Evolutionary conservation across 2,797 vertebrate genomes (phyloP).

Genomic region (Melanotaenia pygmaea): DNA sequence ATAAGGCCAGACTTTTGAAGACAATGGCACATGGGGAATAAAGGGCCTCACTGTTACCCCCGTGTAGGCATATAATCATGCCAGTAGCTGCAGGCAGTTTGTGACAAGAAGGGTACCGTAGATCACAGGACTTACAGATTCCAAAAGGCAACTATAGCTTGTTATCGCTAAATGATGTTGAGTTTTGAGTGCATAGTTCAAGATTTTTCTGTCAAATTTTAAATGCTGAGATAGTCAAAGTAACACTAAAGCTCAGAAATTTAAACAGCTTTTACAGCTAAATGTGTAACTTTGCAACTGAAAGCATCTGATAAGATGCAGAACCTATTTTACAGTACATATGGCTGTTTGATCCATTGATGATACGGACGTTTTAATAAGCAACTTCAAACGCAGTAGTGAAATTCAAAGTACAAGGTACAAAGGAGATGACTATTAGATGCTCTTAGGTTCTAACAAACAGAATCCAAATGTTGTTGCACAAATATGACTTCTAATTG

Average conservation of each 20-base stretch:
- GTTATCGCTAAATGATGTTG: slow-evolving; percentile 40
- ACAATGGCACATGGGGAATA: slow-evolving; percentile 52
- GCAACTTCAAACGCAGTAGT: no score
- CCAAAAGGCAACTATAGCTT: slow-evolving; percentile 12
- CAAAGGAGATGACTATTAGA: no score
- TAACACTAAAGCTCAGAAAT: slow-evolving; percentile 8
- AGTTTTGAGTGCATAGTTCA: slow-evolving; percentile 16
- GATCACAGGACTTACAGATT: slow-evolving; percentile 34
- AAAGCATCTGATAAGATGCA: background rate
- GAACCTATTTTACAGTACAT: background rate
- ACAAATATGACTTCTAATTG: no score
- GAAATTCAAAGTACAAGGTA: no score
- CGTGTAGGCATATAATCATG: slow-evolving; percentile 50
- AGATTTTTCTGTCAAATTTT: slow-evolving; percentile 32
- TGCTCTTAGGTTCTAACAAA: no score
- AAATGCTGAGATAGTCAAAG: slow-evolving; percentile 10
- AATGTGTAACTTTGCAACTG: background rate
- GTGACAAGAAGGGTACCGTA: slow-evolving; percentile 27
- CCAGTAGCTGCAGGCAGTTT: slow-evolving; percentile 42
- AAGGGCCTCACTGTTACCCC: slow-evolving; percentile 35
- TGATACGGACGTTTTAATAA: background rate
- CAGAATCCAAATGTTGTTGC: no score
- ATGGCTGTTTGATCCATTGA: background rate
- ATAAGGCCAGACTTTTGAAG: slow-evolving; percentile 76
- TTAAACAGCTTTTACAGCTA: slow-evolving; percentile 6